Evolutionary conservation across 2,888 invertebrate genomes (phyloP).

Genomic region (Arenicola marina): DNA sequence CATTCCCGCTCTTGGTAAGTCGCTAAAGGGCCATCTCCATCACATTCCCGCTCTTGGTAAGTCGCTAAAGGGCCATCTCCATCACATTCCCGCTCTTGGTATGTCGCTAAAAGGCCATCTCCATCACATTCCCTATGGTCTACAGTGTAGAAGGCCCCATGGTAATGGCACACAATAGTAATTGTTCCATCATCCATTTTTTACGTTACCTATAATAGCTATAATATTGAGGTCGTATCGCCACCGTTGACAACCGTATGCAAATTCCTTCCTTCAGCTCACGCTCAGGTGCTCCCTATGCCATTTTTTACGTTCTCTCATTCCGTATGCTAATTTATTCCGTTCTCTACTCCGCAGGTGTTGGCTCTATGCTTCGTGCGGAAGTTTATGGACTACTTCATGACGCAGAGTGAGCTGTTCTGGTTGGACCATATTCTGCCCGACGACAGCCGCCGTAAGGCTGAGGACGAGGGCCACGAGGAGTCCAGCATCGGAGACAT

Average conservation of each 20-base stretch:
- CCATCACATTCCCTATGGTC: neutral
- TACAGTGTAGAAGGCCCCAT: too few relatives aligned
- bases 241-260: too few relatives aligned
- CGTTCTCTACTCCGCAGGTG: slow-evolving; percentile 15
- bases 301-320: neutral
- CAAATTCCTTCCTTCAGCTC: too few relatives aligned
- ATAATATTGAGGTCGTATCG: too few relatives aligned
- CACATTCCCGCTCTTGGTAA: slow-evolving; percentile 83
- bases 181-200: too few relatives aligned
- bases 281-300: too few relatives aligned
- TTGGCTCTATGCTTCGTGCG: slow-evolving; percentile 57
- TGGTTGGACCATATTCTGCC: slow-evolving; percentile 61
- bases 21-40: slow-evolving; percentile 91
- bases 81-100: slow-evolving; percentile 93
- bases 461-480: slow-evolving; percentile 44
- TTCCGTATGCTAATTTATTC: neutral
- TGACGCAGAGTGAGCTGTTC: slow-evolving; percentile 55
- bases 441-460: slow-evolving; percentile 47
- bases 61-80: slow-evolving; percentile 86
- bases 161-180: too few relatives aligned
- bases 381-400: slow-evolving; percentile 56
- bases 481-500: neutral
- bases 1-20: slow-evolving; percentile 86
- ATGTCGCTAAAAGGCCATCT: too few relatives aligned
- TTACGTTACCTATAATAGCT: too few relatives aligned